These are phyloP conservation scores for Ceratosolen fusciceps DNA, from an alignment of 1,140 invertebrate species.

Conservation along the genomic window DNA sequence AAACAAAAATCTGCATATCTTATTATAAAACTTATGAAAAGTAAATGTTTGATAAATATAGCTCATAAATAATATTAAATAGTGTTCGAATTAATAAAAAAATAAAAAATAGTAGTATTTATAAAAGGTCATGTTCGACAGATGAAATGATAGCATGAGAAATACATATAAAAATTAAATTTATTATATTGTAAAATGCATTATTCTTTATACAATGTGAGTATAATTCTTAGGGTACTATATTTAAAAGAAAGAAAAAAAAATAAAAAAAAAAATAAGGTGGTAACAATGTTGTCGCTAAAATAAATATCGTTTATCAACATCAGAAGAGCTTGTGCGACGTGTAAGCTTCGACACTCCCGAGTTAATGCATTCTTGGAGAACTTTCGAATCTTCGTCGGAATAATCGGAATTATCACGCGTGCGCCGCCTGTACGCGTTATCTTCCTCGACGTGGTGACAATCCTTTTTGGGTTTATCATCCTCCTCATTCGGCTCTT, in stretches of 20 bases:
- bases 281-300: conserved; percentile 37
- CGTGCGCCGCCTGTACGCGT: conserved; percentile 54
- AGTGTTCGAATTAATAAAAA: no score
- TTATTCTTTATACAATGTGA: conserved; percentile 32
- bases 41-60: no score
- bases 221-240: not conserved
- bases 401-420: conserved; percentile 63
- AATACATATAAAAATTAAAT: conserved; percentile 48
- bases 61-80: no score
- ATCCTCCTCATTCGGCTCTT: conserved; percentile 29
- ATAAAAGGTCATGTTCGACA: no score
- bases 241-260: no score
- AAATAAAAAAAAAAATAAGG: no score
- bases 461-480: conserved; percentile 31
- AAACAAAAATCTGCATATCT: no score
- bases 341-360: conserved; percentile 60
- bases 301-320: conserved; percentile 7
- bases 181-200: conserved; percentile 45
- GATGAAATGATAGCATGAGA: not conserved
- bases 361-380: conserved; percentile 62
- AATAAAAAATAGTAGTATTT: no score
- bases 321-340: not conserved
- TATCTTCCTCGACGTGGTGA: conserved; percentile 20
- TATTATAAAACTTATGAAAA: no score
- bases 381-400: conserved; percentile 60